Base-by-base conservation (phyloP, 2,113 vertebrate genomes). In the Dipodomys spectabilis region DNA sequence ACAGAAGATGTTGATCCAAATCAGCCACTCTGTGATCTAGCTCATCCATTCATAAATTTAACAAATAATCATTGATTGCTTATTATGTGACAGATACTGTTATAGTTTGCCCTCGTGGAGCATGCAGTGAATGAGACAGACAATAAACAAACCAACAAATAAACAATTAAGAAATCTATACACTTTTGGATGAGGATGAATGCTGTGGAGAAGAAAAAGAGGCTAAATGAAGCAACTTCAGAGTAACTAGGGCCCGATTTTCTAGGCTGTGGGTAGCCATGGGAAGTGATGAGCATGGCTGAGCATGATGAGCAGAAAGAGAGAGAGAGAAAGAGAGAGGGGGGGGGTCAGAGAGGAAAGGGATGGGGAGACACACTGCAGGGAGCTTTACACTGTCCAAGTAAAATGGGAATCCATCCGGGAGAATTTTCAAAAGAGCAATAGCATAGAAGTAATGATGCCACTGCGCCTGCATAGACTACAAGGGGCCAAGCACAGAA, bases 331-430 rank as follows among this genome's bases (percentile, higher is more conserved):
- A 30, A n/a, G 0, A 27, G 35, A 32, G 22, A 35, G 35, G 3
- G 20, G 16, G 0, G 23, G 12, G 16, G 44, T 65, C 18, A 35
- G 32, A 35, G 22, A n/a, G 62, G 19, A 25, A 12, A 9, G 62
- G 5, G 1, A 11, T 0, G 2, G 15, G 2, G 2, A 30, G 45
- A 15, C 39, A 79, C 78, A 9, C 15, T 13, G 1, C 9, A 2
- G 1, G 12, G 6, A 20, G 62, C 1, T 60, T 32, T 3, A 23
- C 32, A 82, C 4, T 1, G n/a, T 83, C 78, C 30, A 68, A 35
- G 23, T 39, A n/a, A 83, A 32, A 44, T 2, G 27, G 30, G 39
- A 77, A 39, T 83, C 19, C 22, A 71, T 13, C 22, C 15, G 12
- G 25, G 12, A 39, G 28, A 64, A 0, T 20, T 23, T 86, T 74